phyloP scores from a whole-genome alignment of 2,113 vertebrate species.

The Tachycineta bicolor region DNA sequence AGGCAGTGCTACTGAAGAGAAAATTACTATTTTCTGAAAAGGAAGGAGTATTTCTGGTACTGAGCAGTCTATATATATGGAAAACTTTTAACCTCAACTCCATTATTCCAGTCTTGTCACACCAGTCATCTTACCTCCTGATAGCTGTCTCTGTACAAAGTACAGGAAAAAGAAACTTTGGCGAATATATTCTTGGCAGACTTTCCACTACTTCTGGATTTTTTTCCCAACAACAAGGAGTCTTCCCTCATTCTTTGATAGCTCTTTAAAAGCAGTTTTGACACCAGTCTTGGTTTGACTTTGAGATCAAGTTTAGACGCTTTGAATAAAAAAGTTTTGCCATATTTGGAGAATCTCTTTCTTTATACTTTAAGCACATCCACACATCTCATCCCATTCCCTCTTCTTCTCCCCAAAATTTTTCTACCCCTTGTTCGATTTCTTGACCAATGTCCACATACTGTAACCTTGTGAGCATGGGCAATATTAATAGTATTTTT shows the following conservation, averaged over 20 bases:
- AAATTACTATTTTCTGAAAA: neutral
- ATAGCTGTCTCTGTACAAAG: neutral
- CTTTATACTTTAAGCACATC: neutral
- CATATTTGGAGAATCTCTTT: neutral
- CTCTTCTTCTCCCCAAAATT: accelerated
- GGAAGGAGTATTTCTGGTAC: neutral
- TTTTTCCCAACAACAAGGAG: neutral
- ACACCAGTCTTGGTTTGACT: neutral
- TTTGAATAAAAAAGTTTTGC: neutral
- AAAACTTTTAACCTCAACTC: neutral
- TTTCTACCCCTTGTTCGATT: neutral
- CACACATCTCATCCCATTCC: neutral
- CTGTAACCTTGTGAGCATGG: neutral
- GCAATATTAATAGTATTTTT: neutral
- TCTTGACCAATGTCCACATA: neutral
- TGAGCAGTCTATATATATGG: neutral
- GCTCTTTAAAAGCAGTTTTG: neutral
- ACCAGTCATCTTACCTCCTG: neutral
- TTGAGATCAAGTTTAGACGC: neutral
- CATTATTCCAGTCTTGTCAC: neutral
- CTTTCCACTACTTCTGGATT: neutral
- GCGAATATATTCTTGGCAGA: neutral
- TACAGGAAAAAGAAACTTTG: neutral
- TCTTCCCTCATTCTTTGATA: neutral
- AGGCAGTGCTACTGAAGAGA: neutral